phyloP scores from a whole-genome alignment of 1,140 invertebrate species.

The Papilio dardanus region DNA sequence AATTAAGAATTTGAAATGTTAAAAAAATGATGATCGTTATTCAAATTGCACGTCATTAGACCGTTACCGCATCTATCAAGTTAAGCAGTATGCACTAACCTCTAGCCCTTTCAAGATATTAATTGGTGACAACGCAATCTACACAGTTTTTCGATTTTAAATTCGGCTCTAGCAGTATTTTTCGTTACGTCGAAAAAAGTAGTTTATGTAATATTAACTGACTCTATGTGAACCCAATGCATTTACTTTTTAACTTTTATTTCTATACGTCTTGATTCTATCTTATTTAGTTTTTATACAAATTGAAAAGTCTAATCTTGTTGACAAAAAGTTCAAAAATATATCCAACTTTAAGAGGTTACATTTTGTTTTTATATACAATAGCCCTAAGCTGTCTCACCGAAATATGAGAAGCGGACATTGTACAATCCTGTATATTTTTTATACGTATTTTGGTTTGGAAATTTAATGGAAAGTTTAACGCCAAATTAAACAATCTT shows the following conservation, averaged over 20 bases:
- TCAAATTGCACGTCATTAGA: background rate
- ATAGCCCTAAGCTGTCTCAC: background rate
- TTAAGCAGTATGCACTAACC: background rate
- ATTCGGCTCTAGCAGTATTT: background rate
- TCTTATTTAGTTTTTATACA: background rate
- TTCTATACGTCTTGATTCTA: background rate
- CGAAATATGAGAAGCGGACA: constrained; percentile 3
- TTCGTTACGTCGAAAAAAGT: background rate
- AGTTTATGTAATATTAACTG: background rate
- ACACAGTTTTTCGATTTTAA: background rate
- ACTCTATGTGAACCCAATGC: no score
- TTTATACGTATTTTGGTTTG: background rate
- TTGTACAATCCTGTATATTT: background rate
- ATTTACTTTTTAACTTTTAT: no score
- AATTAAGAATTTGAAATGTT: background rate
- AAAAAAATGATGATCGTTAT: constrained; percentile 12
- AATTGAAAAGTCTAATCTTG: background rate
- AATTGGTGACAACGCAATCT: background rate
- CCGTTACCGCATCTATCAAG: constrained; percentile 12
- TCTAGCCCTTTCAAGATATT: background rate
- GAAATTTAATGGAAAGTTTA: constrained; percentile 26
- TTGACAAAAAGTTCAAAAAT: background rate
- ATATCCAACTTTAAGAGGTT: background rate
- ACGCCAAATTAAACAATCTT: constrained; percentile 12
- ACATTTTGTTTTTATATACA: background rate